A percentile compares a stretch with the other conserved stretches of the same genome.
phyloP scores from a whole-genome alignment of 35 echinoderm and acorn worm species.

The Diadema setosum region DNA sequence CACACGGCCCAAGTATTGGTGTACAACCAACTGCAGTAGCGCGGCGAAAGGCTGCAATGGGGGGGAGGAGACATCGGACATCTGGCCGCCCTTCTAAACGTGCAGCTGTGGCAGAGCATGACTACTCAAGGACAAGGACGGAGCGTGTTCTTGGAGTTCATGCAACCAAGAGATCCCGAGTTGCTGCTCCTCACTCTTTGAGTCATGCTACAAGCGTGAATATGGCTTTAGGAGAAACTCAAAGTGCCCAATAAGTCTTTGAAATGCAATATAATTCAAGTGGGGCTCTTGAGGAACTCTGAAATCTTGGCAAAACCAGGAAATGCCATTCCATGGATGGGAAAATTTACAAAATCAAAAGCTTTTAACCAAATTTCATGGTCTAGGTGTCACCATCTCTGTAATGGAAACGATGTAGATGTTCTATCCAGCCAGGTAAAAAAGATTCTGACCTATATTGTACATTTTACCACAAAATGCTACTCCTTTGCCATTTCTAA shows the following conservation, averaged over 20 bases:
- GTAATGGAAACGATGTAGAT: too few species aligned
- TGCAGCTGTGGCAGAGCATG: background rate
- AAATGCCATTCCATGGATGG: too few species aligned
- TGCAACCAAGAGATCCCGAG: background rate
- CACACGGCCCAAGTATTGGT: conserved; percentile 1
- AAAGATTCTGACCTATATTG: too few species aligned
- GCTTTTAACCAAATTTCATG: too few species aligned
- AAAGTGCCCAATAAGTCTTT: background rate
- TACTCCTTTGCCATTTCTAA: too few species aligned
- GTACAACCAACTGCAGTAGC: conserved; percentile 46
- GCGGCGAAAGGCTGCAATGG: conserved; percentile 22
- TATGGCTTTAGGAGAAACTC: conserved; percentile 7
- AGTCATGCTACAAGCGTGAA: background rate
- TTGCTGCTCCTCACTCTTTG: conserved; percentile 8
- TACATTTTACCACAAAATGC: too few species aligned
- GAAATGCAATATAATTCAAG: too few species aligned
- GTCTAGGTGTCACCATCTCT: too few species aligned
- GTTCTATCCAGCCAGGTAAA: too few species aligned
- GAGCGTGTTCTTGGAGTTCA: background rate
- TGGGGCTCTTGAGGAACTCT: too few species aligned
- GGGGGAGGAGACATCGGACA: background rate
- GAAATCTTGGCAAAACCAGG: too few species aligned
- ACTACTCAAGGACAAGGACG: background rate
- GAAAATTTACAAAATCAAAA: too few species aligned
- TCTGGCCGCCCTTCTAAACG: background rate